These are phyloP conservation scores for Perca schrenkii DNA, from an alignment of 2,113 vertebrate species.

Conservation along the genomic window DNA sequence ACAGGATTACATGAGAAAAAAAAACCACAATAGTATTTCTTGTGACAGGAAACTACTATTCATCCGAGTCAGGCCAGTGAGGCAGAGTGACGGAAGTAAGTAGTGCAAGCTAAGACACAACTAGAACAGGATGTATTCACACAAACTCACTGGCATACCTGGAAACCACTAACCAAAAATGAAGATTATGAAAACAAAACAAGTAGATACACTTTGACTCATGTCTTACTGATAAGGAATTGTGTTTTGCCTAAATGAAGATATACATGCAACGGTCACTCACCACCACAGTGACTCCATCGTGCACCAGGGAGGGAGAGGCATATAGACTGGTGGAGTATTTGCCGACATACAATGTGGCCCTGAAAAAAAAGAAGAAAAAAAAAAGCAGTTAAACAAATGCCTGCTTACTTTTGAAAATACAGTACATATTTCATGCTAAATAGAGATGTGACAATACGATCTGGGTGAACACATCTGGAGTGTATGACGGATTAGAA, in stretches of 20 bases:
- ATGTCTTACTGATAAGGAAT: not conserved
- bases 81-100: not conserved
- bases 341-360: slow-evolving; percentile 96
- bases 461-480: not conserved
- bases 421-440: not conserved
- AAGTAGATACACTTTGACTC: not conserved
- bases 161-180: slow-evolving; percentile 11
- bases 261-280: slow-evolving; percentile 70
- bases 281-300: slow-evolving; percentile 97
- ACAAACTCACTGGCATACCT: not conserved
- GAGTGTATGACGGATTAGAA: not conserved
- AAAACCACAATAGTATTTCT: not conserved
- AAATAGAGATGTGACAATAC: not conserved
- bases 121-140: slow-evolving; percentile 6
- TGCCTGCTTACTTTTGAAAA: not conserved
- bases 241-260: slow-evolving; percentile 18
- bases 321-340: slow-evolving; percentile 97
- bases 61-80: not conserved
- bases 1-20: not conserved
- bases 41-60: not conserved
- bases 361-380: slow-evolving; percentile 78
- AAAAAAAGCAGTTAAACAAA: not conserved
- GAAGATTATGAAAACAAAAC: not conserved
- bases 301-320: slow-evolving; percentile 95
- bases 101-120: slow-evolving; percentile 4